Base-by-base conservation (phyloP, 2,113 vertebrate genomes). In the Plectropomus leopardus region DNA sequence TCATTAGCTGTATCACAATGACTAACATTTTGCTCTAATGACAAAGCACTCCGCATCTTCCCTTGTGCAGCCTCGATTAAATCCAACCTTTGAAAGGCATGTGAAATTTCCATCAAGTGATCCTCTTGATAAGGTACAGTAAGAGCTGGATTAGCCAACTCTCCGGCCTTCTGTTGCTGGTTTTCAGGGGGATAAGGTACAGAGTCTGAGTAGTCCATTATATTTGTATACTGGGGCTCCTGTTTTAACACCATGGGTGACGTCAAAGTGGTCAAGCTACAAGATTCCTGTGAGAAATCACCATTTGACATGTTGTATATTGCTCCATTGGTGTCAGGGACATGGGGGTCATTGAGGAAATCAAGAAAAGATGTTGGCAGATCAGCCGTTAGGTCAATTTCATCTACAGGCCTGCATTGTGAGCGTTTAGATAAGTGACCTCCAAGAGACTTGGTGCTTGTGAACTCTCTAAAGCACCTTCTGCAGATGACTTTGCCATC, bases 401-500 rank as follows among this genome's bases (percentile, higher is more conserved):
- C 97, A 84, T 99, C 97, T 76, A 98, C 93, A 61, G 98, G 97
- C 87, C 97, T 97, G 92, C 98, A 99, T 7, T 98, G 97, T 28
- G 97, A 97, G 21, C 98, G 95, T 88, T 99, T 99, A 4, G 98
- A 99, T 42, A 99, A 95, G 85, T 99, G 98, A 86, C 98, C 98
- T 73, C 98, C 98, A 26, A 99, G 96, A 48, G 98, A 99, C 88
- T 99, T 97, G 83, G 98, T 98, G 91, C 98, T 99, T 60, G 96
- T 95, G 90, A 99, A 99, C 89, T 96, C 98, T 93, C 98, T 96
- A 84, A 97, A 99, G 93, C 98, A 99, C 75, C 98, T 97, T 84
- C 97, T 97, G 86, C 98, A 99, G 80, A 99, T 98, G 76, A 99
- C 98, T 84, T 99, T 99, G 24, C 98, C 98, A 86, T 99, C 98